Percentiles rank a stretch among this genome's conserved stretches.
Conservation (phyloP, 92 coral and sea anemone species). For the Palythoa heliodiscus region DNA sequence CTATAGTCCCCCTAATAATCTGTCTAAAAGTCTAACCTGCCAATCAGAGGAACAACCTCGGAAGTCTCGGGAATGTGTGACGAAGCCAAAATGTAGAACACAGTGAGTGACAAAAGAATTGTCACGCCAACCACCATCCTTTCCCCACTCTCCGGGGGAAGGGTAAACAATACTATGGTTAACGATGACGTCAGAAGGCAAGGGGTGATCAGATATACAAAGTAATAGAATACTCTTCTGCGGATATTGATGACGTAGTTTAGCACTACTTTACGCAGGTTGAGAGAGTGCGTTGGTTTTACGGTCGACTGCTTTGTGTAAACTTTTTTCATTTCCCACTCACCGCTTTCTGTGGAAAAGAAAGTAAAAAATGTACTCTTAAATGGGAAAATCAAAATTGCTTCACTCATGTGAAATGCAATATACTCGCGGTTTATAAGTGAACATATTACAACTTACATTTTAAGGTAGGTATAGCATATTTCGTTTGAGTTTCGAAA, state of each 20-base stretch:
- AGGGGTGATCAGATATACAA: constrained; percentile 84
- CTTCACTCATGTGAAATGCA: too few species aligned
- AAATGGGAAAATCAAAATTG: too few species aligned
- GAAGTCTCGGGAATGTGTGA: constrained; percentile 96
- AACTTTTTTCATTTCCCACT: constrained; percentile 75
- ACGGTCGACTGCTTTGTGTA: constrained; percentile 54
- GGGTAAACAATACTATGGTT: constrained; percentile 74
- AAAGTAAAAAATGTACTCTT: not conserved
- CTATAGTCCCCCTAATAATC: too few species aligned
- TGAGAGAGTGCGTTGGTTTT: constrained; percentile 51
- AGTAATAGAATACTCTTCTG: constrained; percentile 91
- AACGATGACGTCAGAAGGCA: constrained; percentile 87
- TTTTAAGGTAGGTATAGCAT: too few species aligned
- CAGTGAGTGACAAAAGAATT: constrained; percentile 85
- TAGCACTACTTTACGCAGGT: constrained; percentile 62
- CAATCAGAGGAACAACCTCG: constrained; percentile 86
- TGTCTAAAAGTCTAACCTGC: constrained; percentile 60
- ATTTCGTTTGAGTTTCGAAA: too few species aligned
- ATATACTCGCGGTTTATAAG: too few species aligned
- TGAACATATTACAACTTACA: too few species aligned
- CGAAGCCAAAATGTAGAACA: constrained; percentile 88
- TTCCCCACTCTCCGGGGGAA: constrained; percentile 97
- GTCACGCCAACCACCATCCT: constrained; percentile 97
- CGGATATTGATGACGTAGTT: constrained; percentile 79
- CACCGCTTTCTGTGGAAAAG: constrained; percentile 77